Conservation (phyloP, 2,888 invertebrate genomes). For the Pammene aurita region DNA sequence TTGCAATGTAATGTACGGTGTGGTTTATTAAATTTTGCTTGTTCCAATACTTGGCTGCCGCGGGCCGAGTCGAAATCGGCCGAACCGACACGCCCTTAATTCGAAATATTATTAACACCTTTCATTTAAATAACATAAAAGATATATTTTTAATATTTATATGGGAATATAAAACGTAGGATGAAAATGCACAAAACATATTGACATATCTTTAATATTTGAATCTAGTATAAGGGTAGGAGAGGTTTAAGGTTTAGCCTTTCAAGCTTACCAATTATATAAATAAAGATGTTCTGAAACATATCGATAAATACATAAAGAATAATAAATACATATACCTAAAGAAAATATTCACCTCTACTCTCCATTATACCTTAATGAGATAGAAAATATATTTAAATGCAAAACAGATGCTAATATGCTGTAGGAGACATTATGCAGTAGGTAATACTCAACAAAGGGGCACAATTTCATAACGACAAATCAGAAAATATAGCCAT, state of each 20-base stretch:
- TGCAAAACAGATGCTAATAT: neutral
- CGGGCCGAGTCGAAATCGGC: conserved; percentile 43
- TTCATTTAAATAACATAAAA: conserved; percentile 41
- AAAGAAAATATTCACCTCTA: neutral
- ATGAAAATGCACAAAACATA: neutral
- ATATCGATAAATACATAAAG: neutral
- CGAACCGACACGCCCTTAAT: conserved; percentile 48
- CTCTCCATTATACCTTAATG: neutral
- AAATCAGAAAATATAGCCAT: conserved; percentile 4
- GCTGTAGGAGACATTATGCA: neutral
- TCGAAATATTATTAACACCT: conserved; percentile 51
- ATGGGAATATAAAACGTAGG: conserved; percentile 24
- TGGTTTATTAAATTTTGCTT: conserved; percentile 37
- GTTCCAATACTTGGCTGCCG: conserved; percentile 38
- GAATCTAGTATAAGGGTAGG: too few relatives aligned
- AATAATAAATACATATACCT: neutral
- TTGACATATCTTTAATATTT: neutral
- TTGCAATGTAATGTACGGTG: conserved; percentile 13
- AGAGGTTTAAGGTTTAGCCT: too few relatives aligned
- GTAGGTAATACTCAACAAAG: conserved; percentile 5
- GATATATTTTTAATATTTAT: conserved; percentile 35
- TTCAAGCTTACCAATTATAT: too few relatives aligned
- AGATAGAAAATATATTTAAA: neutral
- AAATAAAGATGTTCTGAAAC: too few relatives aligned
- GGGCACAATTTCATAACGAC: neutral